Evolutionary conservation across 2,113 vertebrate genomes (phyloP), one percentile per base, ranked within the genome.

Genomic region (Chrysemys picta): DNA sequence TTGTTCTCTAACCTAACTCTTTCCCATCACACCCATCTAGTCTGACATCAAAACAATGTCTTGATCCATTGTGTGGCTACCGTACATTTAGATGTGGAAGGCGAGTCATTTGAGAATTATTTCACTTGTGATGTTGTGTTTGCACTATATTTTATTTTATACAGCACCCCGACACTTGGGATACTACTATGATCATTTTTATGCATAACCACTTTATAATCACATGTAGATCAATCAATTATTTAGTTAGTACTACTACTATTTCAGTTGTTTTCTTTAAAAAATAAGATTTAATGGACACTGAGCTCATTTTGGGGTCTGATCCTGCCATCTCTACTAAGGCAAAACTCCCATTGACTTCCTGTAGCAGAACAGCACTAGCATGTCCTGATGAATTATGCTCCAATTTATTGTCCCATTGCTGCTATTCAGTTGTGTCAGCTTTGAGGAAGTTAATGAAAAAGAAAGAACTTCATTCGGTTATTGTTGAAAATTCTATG

Each of bases 51-150:
- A 65, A 81, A 9, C 54, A 0, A 0, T 47, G 29, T 75, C n/a
- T 87, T 62, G n/a, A n/a, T 5, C 78, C 53, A 52, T 76, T 2
- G 0, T 1, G 0, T 0, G 0, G 16, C 5, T 0, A 0, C n/a
- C 2, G 31, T 65, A n/a, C 31, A 65, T 65, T 19, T 65, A 89
- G 89, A 52, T 42, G 8, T 56, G 47, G 69, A 93, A 89, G 45
- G 22, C 49, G 47, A 5, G 14, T 82, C 0, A 0, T 22, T 49
- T 6, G 1, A 31, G 31, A 21, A 54, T 5, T 9, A 62, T 56
- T 78, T 52, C 59, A 25, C 10, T 50, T 42, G 62, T 82, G 10
- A 6, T 24, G 5, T 50, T 42, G 38, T 8, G 79, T 76, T 6
- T 19, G 4, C 69, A 3, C 79, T 90, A 16, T 1, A 83, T 72